These are phyloP conservation scores for Liopterus haemorrhoidalis DNA, from an alignment of 2,888 invertebrate species.

Conservation along the genomic window DNA sequence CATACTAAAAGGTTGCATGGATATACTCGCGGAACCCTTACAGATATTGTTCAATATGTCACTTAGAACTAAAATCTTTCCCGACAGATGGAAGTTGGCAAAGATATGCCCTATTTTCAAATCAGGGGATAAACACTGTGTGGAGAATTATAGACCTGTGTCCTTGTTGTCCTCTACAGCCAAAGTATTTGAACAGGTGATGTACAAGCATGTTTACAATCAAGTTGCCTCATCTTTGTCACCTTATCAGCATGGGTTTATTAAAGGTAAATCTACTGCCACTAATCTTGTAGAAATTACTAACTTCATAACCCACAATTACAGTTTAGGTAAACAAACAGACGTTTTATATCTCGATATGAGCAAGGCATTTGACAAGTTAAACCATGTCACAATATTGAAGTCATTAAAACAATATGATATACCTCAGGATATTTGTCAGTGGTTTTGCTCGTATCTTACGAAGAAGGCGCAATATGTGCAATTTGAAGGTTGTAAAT, in stretches of 20 bases:
- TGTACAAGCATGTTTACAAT: slow-evolving; percentile 20
- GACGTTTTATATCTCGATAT: slow-evolving; percentile 24
- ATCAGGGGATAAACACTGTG: slow-evolving; percentile 17
- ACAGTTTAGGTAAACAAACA: slow-evolving; percentile 19
- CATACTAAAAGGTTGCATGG: slow-evolving; percentile 1
- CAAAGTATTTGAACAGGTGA: slow-evolving; percentile 27
- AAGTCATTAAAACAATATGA: too few relatives aligned
- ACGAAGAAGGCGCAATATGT: too few relatives aligned
- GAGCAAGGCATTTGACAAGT: slow-evolving; percentile 22
- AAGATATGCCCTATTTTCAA: slow-evolving; percentile 22
- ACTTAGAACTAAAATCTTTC: neutral
- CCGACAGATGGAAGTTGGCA: neutral
- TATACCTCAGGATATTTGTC: too few relatives aligned
- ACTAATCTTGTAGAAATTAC: slow-evolving; percentile 23
- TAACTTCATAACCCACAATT: slow-evolving; percentile 12
- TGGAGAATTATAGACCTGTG: slow-evolving; percentile 25
- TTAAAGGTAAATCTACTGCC: slow-evolving; percentile 18
- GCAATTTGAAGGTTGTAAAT: too few relatives aligned
- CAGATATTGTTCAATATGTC: neutral
- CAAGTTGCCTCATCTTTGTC: slow-evolving; percentile 8
- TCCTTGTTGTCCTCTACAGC: slow-evolving; percentile 22
- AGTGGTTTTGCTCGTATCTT: too few relatives aligned
- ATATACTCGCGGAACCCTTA: neutral
- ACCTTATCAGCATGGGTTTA: slow-evolving; percentile 23
- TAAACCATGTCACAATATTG: too few relatives aligned